Evolutionary conservation across 92 coral and sea anemone species (phyloP).

Genomic region (Galaxea fascicularis): DNA sequence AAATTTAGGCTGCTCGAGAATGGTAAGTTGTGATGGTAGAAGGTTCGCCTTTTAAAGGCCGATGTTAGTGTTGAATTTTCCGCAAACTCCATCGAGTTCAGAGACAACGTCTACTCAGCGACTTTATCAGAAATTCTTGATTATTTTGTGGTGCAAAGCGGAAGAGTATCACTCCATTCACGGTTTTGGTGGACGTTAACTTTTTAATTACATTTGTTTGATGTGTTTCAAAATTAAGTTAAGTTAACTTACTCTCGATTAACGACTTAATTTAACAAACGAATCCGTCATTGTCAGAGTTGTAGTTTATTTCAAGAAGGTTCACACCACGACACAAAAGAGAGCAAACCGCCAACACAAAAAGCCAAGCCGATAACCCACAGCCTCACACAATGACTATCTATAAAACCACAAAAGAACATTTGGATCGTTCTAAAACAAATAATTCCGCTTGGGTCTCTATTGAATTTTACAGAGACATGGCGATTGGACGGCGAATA

Average conservation of each 20-base stretch:
- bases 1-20: too few species aligned
- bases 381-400: slow-evolving; percentile 16
- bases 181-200: background rate
- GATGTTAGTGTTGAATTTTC: too few species aligned
- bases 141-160: background rate
- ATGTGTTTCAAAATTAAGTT: background rate
- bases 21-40: too few species aligned
- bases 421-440: slow-evolving; percentile 25
- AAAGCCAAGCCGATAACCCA: background rate
- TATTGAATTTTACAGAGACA: slow-evolving; percentile 31
- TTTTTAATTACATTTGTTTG: background rate
- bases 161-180: background rate
- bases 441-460: slow-evolving; percentile 31
- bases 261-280: background rate
- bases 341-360: background rate
- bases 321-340: slow-evolving; percentile 16
- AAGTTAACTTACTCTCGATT: background rate
- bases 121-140: background rate
- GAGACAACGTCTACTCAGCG: too few species aligned
- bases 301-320: background rate
- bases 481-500: slow-evolving; percentile 13
- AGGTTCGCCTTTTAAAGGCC: too few species aligned
- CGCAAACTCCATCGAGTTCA: too few species aligned
- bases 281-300: background rate
- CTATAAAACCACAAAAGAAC: background rate